A percentile compares a stretch with the other conserved stretches of the same genome.
phyloP scores from a whole-genome alignment of 2,888 invertebrate species.

The Synanthedon myopaeformis region DNA sequence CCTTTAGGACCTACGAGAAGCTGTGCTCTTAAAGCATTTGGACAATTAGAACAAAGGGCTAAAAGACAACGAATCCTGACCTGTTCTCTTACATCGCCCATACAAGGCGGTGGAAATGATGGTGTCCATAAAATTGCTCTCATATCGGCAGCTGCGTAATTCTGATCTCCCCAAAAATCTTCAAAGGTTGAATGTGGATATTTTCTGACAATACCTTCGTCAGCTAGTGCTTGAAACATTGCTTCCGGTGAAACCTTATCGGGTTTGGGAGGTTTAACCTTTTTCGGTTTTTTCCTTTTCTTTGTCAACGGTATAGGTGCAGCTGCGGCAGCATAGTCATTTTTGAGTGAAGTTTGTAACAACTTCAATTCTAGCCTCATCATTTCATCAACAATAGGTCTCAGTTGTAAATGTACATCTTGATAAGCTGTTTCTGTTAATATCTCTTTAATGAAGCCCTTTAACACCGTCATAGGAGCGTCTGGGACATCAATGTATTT shows the following conservation, averaged over 20 bases:
- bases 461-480: constrained; percentile 68
- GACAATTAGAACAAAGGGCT: constrained; percentile 59
- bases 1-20: constrained; percentile 78
- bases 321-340: constrained; percentile 31
- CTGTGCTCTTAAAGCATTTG: constrained; percentile 67
- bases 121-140: constrained; percentile 52
- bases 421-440: constrained; percentile 75
- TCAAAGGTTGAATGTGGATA: constrained; percentile 71
- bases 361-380: constrained; percentile 71
- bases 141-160: constrained; percentile 70
- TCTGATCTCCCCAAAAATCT: constrained; percentile 78
- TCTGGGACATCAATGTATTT: constrained; percentile 42
- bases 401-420: constrained; percentile 74
- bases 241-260: constrained; percentile 71
- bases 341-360: constrained; percentile 65
- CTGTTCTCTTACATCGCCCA: constrained; percentile 73
- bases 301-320: constrained; percentile 23
- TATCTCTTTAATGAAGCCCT: constrained; percentile 73
- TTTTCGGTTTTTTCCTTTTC: constrained; percentile 51
- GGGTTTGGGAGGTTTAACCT: constrained; percentile 70
- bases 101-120: constrained; percentile 57
- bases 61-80: constrained; percentile 73
- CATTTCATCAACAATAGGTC: constrained; percentile 77
- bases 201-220: constrained; percentile 75
- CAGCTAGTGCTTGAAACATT: constrained; percentile 79